A percentile compares a stretch with the other conserved stretches of the same genome.
Conservation (phyloP, 1,140 invertebrate genomes). For the Pomacea maculata region DNA sequence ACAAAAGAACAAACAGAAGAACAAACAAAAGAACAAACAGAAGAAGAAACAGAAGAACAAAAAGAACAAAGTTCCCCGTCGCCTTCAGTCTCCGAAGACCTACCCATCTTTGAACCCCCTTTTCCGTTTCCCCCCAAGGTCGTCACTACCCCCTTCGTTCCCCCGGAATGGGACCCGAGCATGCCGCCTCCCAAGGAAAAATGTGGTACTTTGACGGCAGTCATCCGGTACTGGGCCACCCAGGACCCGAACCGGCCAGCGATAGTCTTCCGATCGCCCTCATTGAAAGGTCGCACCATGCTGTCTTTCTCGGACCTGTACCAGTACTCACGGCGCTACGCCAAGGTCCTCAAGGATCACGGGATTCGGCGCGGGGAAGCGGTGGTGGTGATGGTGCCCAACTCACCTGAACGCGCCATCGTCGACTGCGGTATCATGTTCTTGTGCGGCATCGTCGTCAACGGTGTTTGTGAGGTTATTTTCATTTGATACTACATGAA, state of each 20-base stretch:
- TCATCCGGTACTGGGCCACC: conserved; percentile 2
- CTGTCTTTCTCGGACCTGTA: conserved; percentile 10
- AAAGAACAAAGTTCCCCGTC: no score
- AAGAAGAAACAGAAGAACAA: no score
- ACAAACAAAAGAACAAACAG: no score
- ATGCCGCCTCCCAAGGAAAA: no score
- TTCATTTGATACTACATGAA: no score
- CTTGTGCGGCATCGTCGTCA: conserved; percentile 2
- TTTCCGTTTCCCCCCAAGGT: no score
- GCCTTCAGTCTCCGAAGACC: no score
- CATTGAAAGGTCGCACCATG: not conserved
- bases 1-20: no score
- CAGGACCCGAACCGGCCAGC: not conserved
- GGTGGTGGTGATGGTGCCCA: conserved; percentile 6
- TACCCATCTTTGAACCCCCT: no score
- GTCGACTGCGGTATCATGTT: not conserved
- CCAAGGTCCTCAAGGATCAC: not conserved
- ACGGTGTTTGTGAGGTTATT: not conserved
- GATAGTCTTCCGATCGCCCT: conserved; percentile 11
- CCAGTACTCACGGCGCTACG: not conserved
- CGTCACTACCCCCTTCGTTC: no score
- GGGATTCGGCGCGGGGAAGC: not conserved
- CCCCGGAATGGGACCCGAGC: no score
- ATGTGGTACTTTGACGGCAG: no score
- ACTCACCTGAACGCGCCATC: conserved; percentile 12